A percentile compares a stretch with the other conserved stretches of the same genome.
phyloP scores from a whole-genome alignment of 1,140 invertebrate genomes.

The Brachystomella parvula region DNA sequence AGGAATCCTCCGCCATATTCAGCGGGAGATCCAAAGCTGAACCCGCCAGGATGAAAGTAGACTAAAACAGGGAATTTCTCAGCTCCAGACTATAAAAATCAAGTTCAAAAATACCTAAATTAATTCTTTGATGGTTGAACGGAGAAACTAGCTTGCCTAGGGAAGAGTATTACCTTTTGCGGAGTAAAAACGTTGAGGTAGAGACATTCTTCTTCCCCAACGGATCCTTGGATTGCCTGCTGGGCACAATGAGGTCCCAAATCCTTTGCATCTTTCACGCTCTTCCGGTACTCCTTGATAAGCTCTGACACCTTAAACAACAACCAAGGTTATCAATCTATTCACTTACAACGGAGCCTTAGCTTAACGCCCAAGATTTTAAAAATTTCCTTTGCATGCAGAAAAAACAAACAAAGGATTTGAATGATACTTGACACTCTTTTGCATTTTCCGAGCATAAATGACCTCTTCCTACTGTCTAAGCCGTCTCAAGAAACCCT shows the following conservation, averaged over 20 bases:
- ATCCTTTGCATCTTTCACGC: neutral
- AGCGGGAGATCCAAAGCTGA: neutral
- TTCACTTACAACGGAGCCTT: no score
- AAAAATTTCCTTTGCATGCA: no score
- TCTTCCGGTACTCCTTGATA: no score
- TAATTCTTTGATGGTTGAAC: neutral
- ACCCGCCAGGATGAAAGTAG: neutral
- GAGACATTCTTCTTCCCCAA: neutral
- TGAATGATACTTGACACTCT: no score
- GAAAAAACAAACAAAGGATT: no score
- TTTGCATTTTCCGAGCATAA: no score
- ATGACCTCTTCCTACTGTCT: no score
- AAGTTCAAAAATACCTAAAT: no score
- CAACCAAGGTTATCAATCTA: no score
- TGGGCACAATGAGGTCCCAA: neutral
- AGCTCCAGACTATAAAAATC: neutral
- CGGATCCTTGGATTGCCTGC: neutral
- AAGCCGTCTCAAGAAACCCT: no score
- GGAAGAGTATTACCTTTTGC: neutral
- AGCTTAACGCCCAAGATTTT: no score
- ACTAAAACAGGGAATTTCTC: neutral
- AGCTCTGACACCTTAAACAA: no score
- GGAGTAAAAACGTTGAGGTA: constrained; percentile 3
- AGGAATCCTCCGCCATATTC: neutral
- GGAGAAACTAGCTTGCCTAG: neutral